Percentiles rank a stretch among this genome's conserved stretches.
phyloP scores from a whole-genome alignment of 2,888 invertebrate species.

The Halocaridina rubra region DNA sequence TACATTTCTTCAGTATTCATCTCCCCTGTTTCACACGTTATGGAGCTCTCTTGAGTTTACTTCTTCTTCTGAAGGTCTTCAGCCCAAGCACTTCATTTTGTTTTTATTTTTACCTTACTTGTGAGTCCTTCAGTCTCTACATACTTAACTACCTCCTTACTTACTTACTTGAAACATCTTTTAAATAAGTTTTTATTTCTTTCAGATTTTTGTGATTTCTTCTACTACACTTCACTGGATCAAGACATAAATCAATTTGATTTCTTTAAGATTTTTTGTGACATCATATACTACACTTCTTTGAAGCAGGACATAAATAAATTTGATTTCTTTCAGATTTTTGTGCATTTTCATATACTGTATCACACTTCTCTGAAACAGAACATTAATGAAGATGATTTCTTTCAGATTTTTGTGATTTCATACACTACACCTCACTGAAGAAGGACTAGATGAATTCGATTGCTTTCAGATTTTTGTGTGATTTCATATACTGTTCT shows the following conservation, averaged over 20 bases:
- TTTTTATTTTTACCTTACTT: background rate
- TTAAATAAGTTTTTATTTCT: background rate
- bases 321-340: slow-evolving; percentile 72
- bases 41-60: background rate
- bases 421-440: no score
- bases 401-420: no score
- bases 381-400: no score
- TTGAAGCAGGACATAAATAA: no score
- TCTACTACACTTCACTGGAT: no score
- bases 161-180: no score
- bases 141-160: background rate
- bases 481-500: no score
- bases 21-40: background rate
- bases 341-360: slow-evolving; percentile 87
- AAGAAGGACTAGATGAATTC: no score
- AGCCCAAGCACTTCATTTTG: background rate
- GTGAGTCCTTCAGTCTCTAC: background rate
- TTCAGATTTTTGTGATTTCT: background rate
- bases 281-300: no score
- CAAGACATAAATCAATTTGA: no score
- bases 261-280: no score
- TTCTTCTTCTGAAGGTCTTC: background rate
- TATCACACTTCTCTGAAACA: slow-evolving; percentile 79
- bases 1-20: no score
- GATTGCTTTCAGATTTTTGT: slow-evolving; percentile 72